Evolutionary conservation across 2,888 invertebrate genomes (phyloP).

Genomic region (Cylloceria caligata): DNA sequence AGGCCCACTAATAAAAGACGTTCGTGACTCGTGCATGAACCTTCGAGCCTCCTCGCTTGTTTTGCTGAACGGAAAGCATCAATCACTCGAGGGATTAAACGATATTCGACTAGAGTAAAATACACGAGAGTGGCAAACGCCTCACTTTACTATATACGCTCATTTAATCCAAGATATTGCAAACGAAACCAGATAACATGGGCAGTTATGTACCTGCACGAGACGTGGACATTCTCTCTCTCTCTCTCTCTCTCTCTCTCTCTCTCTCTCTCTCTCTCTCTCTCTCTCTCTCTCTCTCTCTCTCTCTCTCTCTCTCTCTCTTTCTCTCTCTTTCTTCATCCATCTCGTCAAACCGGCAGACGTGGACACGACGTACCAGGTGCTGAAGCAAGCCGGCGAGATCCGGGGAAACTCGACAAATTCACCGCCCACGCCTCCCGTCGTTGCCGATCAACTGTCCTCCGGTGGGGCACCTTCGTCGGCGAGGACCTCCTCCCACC

Average conservation of each 20-base stretch:
- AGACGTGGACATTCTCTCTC: slow-evolving; percentile 25
- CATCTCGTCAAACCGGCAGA: slow-evolving; percentile 84
- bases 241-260: slow-evolving; percentile 28
- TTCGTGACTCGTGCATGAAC: slow-evolving; percentile 16
- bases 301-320: slow-evolving; percentile 14
- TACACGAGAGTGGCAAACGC: background rate
- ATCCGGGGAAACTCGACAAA: slow-evolving; percentile 86
- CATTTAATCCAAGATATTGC: background rate
- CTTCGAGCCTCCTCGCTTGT: background rate
- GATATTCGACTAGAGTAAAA: slow-evolving; percentile 2
- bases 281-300: slow-evolving; percentile 21
- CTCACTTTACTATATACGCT: background rate
- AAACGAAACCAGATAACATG: background rate
- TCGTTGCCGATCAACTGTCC: slow-evolving; percentile 80
- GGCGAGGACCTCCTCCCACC: slow-evolving; percentile 83
- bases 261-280: slow-evolving; percentile 1
- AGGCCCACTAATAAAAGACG: slow-evolving; percentile 44
- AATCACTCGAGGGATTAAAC: slow-evolving; percentile 35
- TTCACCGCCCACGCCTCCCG: slow-evolving; percentile 84
- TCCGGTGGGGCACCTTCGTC: slow-evolving; percentile 81
- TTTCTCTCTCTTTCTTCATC: slow-evolving; percentile 24
- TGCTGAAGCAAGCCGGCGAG: slow-evolving; percentile 97
- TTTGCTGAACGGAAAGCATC: slow-evolving; percentile 4
- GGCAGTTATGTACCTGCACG: slow-evolving; percentile 12
- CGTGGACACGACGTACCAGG: slow-evolving; percentile 97